Evolutionary conservation across 2,797 vertebrate genomes (phyloP).

Genomic region (Leptodactylus fallax): DNA sequence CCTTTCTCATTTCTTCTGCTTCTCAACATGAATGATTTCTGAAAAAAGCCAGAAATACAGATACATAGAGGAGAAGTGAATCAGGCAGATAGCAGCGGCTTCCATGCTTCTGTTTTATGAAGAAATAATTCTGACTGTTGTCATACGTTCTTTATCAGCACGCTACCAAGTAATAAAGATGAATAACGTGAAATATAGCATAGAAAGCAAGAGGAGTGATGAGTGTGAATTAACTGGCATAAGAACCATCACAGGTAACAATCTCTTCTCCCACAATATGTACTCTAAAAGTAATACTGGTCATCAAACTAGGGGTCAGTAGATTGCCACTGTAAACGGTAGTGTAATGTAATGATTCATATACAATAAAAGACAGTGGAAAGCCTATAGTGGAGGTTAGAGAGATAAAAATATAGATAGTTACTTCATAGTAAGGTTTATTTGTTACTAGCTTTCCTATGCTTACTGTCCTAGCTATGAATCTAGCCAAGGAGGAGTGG

Average conservation of each 20-base stretch:
- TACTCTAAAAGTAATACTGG: neutral
- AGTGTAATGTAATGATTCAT: neutral
- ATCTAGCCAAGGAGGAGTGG: too few relatives aligned
- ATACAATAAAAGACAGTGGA: neutral
- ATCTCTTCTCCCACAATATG: neutral
- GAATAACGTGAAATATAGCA: neutral
- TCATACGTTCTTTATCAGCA: neutral
- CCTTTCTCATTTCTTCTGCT: neutral
- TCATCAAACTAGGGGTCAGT: neutral
- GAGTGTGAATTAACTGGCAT: neutral
- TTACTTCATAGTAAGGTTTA: too few relatives aligned
- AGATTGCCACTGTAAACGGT: neutral
- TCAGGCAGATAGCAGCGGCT: neutral
- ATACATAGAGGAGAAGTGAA: neutral
- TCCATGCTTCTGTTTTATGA: neutral
- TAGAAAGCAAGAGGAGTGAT: neutral
- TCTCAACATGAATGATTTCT: neutral
- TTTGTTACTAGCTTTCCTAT: too few relatives aligned
- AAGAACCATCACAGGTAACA: neutral
- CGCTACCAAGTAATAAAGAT: conserved; percentile 5
- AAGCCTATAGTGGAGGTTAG: neutral
- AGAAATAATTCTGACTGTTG: neutral
- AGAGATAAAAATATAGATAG: too few relatives aligned
- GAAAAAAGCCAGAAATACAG: neutral
- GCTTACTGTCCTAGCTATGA: too few relatives aligned